Percentiles rank a stretch among this genome's conserved stretches.
Conservation (phyloP, 1,140 invertebrate species). For the Conopomorpha cramerella region DNA sequence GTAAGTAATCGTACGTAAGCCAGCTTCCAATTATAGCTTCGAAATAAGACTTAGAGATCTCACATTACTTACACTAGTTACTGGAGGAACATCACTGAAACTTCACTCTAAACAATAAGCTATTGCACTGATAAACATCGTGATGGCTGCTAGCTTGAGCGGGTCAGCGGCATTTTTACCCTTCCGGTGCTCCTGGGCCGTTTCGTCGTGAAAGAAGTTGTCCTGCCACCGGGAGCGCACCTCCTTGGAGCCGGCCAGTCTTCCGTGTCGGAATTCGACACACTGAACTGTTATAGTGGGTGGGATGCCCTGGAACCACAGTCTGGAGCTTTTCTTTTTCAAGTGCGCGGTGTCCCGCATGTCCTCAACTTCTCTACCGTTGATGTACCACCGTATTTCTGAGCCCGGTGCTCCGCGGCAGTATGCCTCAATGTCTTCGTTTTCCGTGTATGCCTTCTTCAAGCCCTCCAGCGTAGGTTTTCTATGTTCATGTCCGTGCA, state of each 20-base stretch:
- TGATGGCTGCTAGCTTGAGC: too few species aligned
- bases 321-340: constrained; percentile 22
- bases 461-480: constrained; percentile 34
- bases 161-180: too few species aligned
- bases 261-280: constrained; percentile 34
- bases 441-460: constrained; percentile 29
- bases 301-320: constrained; percentile 29
- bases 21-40: too few species aligned
- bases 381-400: constrained; percentile 44
- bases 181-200: constrained; percentile 26
- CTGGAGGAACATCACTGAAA: too few species aligned
- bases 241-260: constrained; percentile 30
- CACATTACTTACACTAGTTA: too few species aligned
- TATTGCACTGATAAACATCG: too few species aligned
- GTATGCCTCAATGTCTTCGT: constrained; percentile 34
- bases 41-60: too few species aligned
- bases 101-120: too few species aligned
- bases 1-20: too few species aligned
- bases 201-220: constrained; percentile 13
- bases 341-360: constrained; percentile 21
- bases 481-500: constrained; percentile 26
- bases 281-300: constrained; percentile 40
- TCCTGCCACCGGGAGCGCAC: constrained; percentile 30
- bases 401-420: constrained; percentile 31
- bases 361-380: constrained; percentile 27